These are phyloP conservation scores for Neomonachus schauinslandi DNA, from an alignment of 2,113 vertebrate species.

Conservation along the genomic window DNA sequence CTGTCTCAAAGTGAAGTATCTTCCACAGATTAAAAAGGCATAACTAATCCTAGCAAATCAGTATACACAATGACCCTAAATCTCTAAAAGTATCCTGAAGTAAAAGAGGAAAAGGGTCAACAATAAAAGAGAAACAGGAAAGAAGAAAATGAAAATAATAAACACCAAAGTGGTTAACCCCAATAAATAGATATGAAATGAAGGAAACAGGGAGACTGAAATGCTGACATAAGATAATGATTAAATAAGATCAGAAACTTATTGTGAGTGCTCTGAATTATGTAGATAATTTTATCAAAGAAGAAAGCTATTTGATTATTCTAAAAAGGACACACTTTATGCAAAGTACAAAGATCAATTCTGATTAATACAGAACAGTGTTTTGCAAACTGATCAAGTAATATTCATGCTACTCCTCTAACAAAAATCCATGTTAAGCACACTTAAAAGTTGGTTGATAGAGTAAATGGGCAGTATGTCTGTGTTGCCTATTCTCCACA, in stretches of 20 bases:
- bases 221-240: background rate
- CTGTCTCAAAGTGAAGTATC: conserved; percentile 31
- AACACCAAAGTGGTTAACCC: background rate
- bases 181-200: background rate
- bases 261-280: background rate
- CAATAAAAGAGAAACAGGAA: conserved; percentile 7
- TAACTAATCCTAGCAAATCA: conserved; percentile 30
- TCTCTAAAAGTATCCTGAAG: background rate
- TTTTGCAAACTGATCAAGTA: background rate
- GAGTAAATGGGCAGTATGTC: background rate
- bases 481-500: background rate
- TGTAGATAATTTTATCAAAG: background rate
- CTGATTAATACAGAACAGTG: conserved; percentile 21
- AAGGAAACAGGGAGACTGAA: background rate
- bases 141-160: background rate
- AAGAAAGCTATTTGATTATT: background rate
- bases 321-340: background rate
- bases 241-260: background rate
- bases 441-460: background rate
- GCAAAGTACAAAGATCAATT: background rate
- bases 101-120: conserved; percentile 24
- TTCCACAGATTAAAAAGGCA: conserved; percentile 14
- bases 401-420: background rate
- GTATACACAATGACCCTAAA: background rate
- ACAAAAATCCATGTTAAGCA: background rate